phyloP scores from a whole-genome alignment of 2,888 invertebrate species.

The Zhuqinia jingwanae region DNA sequence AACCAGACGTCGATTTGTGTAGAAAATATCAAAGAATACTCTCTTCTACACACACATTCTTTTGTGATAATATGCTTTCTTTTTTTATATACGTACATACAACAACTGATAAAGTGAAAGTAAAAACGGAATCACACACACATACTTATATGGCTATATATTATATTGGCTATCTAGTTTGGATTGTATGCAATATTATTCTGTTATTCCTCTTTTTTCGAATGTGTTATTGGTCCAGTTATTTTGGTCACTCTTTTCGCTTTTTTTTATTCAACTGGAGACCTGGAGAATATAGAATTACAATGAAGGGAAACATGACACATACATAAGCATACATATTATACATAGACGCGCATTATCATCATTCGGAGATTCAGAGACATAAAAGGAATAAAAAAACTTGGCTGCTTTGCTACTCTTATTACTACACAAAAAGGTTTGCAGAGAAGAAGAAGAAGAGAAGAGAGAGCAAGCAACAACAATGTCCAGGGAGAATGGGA shows the following conservation, averaged over 20 bases:
- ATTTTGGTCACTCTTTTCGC: constrained; percentile 7
- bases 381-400: constrained; percentile 64
- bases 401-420: constrained; percentile 43
- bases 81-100: too few relatives aligned
- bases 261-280: constrained; percentile 57
- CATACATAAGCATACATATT: constrained; percentile 64
- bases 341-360: too few relatives aligned
- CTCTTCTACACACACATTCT: constrained; percentile 6
- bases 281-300: constrained; percentile 70
- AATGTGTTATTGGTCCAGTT: not conserved
- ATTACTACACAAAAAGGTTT: constrained; percentile 21
- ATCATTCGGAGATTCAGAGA: constrained; percentile 51
- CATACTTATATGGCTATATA: constrained; percentile 46
- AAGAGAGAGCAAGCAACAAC: constrained; percentile 30
- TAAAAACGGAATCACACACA: too few relatives aligned
- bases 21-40: constrained; percentile 57
- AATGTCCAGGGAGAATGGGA: constrained; percentile 50
- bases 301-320: constrained; percentile 53
- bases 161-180: too few relatives aligned
- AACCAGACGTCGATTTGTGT: constrained; percentile 68
- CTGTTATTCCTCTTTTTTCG: constrained; percentile 42
- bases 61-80: too few relatives aligned
- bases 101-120: too few relatives aligned
- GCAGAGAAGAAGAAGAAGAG: not conserved
- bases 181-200: constrained; percentile 45